Evolutionary conservation across 2,113 vertebrate species (phyloP).

Genomic region (Calypte anna): DNA sequence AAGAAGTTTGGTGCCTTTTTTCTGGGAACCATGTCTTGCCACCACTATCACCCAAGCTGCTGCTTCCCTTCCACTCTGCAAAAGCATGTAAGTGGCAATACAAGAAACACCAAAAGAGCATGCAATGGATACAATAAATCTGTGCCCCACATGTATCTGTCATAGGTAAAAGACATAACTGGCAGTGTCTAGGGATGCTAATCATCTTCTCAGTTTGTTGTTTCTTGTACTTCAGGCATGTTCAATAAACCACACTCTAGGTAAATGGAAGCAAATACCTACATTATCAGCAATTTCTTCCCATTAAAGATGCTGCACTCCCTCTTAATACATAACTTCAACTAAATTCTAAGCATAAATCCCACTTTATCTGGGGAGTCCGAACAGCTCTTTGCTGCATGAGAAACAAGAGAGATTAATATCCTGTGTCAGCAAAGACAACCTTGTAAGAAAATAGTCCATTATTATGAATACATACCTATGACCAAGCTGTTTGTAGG

Average conservation of each 20-base stretch:
- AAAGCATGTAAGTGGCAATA: fast-evolving
- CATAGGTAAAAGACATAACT: not conserved
- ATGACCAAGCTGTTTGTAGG: not conserved
- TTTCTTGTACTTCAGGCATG: not conserved
- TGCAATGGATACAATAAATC: not conserved
- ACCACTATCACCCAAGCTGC: fast-evolving
- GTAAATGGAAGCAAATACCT: not conserved
- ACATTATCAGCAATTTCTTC: not conserved
- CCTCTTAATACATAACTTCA: not conserved
- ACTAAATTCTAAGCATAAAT: not conserved
- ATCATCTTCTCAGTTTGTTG: not conserved
- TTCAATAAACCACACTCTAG: not conserved
- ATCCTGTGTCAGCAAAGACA: not conserved
- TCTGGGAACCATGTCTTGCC: not conserved
- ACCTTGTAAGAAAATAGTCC: not conserved
- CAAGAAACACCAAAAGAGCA: not conserved
- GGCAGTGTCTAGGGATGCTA: not conserved
- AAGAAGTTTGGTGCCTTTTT: not conserved
- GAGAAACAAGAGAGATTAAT: not conserved
- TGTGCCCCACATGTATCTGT: not conserved
- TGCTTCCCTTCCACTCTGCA: not conserved
- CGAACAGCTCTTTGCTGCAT: not conserved
- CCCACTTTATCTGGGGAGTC: not conserved
- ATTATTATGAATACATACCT: not conserved
- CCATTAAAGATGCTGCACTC: not conserved